These are phyloP conservation scores for Brotula barbata DNA, from an alignment of 2,797 vertebrate species.

Conservation along the genomic window DNA sequence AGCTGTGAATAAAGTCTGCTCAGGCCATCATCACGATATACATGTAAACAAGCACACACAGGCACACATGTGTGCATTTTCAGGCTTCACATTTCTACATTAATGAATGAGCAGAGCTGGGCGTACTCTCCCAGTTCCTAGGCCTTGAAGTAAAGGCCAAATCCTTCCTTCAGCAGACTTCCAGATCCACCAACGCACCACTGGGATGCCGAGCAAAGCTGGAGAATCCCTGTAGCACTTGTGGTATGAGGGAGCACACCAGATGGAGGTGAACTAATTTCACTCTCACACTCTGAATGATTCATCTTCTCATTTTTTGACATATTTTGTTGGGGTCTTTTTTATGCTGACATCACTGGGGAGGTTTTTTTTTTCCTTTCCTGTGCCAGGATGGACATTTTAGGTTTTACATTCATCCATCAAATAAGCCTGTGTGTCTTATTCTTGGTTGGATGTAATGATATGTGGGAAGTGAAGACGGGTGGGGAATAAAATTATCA, in stretches of 20 bases:
- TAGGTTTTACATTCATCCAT: too few species aligned
- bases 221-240: slow-evolving; percentile 26
- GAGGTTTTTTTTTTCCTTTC: too few species aligned
- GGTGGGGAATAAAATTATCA: too few species aligned
- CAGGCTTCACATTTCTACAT: slow-evolving; percentile 3
- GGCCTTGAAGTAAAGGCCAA: slow-evolving; percentile 18
- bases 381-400: too few species aligned
- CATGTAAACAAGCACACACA: neutral
- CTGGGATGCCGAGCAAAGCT: slow-evolving; percentile 25
- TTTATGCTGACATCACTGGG: too few species aligned
- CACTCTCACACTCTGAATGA: neutral
- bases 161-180: slow-evolving; percentile 20
- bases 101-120: slow-evolving; percentile 8
- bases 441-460: neutral
- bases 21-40: neutral
- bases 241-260: slow-evolving; percentile 11
- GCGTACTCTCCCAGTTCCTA: slow-evolving; percentile 13
- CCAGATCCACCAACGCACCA: slow-evolving; percentile 31
- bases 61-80: neutral
- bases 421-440: too few species aligned
- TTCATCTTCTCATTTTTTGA: neutral
- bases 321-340: neutral
- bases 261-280: neutral
- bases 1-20: slow-evolving; percentile 1
- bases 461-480: too few species aligned